Conservation (phyloP, 2,113 vertebrate species). For the Gadus chalcogrammus region DNA sequence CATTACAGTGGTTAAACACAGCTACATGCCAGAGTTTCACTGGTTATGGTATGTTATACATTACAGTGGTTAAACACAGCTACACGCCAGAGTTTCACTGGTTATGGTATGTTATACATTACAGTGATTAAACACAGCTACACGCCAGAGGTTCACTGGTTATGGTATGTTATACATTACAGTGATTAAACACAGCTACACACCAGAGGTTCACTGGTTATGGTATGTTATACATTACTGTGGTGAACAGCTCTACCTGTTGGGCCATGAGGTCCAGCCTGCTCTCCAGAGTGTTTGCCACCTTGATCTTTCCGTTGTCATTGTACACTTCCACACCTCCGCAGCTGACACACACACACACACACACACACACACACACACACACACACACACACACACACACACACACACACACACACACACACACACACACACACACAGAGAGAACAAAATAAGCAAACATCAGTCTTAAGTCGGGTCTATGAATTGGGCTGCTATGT, state of each 20-base stretch:
- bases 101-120: too few species aligned
- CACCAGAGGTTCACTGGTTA: too few species aligned
- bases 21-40: too few species aligned
- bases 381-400: too few species aligned
- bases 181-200: too few species aligned
- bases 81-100: too few species aligned
- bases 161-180: too few species aligned
- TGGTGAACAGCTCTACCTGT: constrained; percentile 72
- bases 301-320: constrained; percentile 89
- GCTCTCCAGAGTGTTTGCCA: constrained; percentile 90
- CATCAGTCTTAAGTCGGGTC: background rate
- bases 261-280: constrained; percentile 89
- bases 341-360: constrained; percentile 64
- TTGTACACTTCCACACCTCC: constrained; percentile 88
- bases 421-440: background rate
- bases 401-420: background rate
- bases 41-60: background rate
- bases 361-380: background rate
- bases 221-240: background rate
- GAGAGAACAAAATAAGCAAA: background rate
- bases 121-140: too few species aligned
- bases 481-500: background rate
- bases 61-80: too few species aligned
- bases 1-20: too few species aligned
- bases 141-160: too few species aligned